phyloP scores from a whole-genome alignment of 2,113 vertebrate species.

The Hystrix cristata region DNA sequence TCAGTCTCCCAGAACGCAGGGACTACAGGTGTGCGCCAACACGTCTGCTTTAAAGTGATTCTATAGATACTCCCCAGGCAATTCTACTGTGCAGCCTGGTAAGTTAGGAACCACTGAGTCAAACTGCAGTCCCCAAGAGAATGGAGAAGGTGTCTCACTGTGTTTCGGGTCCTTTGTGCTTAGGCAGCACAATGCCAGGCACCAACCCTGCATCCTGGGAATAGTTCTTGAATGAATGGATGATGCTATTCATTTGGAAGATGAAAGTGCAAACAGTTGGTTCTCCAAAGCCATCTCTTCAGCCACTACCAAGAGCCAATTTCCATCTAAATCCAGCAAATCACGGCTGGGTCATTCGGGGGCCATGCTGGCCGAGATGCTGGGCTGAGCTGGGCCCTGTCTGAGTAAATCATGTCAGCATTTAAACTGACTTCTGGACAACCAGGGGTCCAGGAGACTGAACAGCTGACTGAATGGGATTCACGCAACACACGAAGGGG shows the following conservation, averaged over 20 bases:
- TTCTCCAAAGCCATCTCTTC: background rate
- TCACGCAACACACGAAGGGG: background rate
- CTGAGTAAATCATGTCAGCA: background rate
- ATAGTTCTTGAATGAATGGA: conserved; percentile 13
- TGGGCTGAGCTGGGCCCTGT: background rate
- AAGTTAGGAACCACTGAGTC: background rate
- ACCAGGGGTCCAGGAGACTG: too few relatives aligned
- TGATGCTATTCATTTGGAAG: background rate
- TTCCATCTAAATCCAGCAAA: conserved; percentile 61
- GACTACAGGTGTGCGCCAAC: background rate
- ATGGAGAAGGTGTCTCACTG: background rate
- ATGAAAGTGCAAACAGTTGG: background rate
- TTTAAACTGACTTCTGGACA: background rate
- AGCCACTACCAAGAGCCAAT: conserved; percentile 13
- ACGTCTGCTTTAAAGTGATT: background rate
- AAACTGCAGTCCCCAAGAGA: background rate
- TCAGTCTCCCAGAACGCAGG: background rate
- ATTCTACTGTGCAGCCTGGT: background rate
- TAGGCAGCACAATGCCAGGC: background rate
- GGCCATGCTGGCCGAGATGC: background rate
- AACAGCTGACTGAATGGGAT: background rate
- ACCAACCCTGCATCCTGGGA: background rate
- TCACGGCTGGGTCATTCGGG: background rate
- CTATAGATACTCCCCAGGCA: background rate
- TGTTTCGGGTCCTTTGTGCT: background rate